These are phyloP conservation scores for Galagoides demidoff DNA, from an alignment of 2,797 vertebrate genomes.

Conservation along the genomic window DNA sequence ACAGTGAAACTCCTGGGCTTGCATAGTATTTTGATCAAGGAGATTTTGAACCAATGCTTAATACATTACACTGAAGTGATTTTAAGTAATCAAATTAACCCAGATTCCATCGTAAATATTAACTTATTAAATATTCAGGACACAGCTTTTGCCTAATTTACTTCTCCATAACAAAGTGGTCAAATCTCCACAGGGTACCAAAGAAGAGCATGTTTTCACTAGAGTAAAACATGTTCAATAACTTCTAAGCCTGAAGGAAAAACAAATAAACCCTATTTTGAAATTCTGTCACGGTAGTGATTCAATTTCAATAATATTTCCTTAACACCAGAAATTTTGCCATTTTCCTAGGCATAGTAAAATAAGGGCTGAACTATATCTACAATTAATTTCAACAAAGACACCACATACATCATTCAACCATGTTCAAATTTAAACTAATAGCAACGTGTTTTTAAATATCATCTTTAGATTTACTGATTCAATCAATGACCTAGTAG, in stretches of 20 bases:
- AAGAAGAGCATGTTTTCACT: not conserved
- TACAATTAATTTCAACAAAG: not conserved
- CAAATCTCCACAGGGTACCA: not conserved
- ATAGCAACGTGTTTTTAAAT: not conserved
- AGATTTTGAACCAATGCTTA: not conserved
- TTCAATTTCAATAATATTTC: constrained; percentile 1
- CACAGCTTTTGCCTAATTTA: not conserved
- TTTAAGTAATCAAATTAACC: constrained; percentile 1
- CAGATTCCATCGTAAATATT: not conserved
- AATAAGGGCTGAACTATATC: not conserved
- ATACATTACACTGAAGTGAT: not conserved
- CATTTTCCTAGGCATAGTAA: not conserved
- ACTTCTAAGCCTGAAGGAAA: not conserved
- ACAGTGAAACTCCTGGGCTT: not conserved
- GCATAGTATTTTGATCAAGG: not conserved
- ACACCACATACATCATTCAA: not conserved
- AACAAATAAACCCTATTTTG: not conserved
- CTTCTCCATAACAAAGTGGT: not conserved
- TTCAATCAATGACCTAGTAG: not conserved
- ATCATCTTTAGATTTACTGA: not conserved
- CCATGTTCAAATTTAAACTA: not conserved
- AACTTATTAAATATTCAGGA: not conserved
- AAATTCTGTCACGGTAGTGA: not conserved
- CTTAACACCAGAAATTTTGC: not conserved
- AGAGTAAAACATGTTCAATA: not conserved